Conservation (phyloP, 2,113 vertebrate genomes). For the Carassius carassius region DNA sequence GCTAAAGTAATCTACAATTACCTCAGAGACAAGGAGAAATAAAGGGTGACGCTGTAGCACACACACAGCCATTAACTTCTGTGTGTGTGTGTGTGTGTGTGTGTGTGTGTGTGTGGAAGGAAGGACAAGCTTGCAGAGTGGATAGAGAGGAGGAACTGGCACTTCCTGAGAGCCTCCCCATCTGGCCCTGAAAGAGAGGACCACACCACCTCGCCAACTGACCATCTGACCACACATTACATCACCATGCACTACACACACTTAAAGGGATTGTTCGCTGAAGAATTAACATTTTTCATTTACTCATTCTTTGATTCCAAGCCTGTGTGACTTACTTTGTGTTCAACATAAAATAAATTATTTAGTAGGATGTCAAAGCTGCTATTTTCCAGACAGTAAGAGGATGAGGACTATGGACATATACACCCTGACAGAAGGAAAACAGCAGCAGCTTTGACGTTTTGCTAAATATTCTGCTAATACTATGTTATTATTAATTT, state of each 20-base stretch:
- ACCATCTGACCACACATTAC: conserved; percentile 63
- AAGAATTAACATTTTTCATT: not conserved
- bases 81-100: conserved; percentile 32
- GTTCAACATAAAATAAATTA: too few species aligned
- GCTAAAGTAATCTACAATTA: conserved; percentile 41
- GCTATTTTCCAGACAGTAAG: not conserved
- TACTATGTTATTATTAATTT: too few species aligned
- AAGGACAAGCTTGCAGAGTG: not conserved
- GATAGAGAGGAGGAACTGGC: conserved; percentile 49
- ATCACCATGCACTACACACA: conserved; percentile 26
- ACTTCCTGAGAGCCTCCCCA: conserved; percentile 62
- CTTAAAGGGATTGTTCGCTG: not conserved
- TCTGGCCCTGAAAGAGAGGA: conserved; percentile 60
- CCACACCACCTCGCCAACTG: conserved; percentile 54
- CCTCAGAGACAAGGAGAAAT: conserved; percentile 29
- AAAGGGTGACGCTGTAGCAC: conserved; percentile 22
- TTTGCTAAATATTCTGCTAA: not conserved
- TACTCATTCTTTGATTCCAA: not conserved
- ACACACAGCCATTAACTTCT: conserved; percentile 21
- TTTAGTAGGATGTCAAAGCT: too few species aligned
- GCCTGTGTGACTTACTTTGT: too few species aligned
- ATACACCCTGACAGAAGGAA: not conserved
- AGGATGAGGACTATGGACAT: not conserved
- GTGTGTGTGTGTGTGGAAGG: conserved; percentile 44
- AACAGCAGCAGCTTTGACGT: not conserved